phyloP scores from a whole-genome alignment of 2,113 vertebrate genomes.

The Recurvirostra avosetta region DNA sequence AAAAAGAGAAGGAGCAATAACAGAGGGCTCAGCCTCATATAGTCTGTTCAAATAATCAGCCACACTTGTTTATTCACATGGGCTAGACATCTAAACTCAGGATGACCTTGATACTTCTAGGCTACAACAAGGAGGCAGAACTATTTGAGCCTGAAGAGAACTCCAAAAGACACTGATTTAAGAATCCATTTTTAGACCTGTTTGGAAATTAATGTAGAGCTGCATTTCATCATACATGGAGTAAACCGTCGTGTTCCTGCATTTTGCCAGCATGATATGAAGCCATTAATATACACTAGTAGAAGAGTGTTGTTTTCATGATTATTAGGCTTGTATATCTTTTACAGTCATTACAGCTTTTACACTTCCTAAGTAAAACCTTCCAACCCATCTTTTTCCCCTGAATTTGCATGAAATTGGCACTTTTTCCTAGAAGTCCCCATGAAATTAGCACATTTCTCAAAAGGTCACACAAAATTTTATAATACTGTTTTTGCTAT shows the following conservation, averaged over 20 bases:
- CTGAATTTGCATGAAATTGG: conserved; percentile 43
- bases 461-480: conserved; percentile 10
- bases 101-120: neutral
- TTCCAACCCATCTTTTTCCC: neutral
- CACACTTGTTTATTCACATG: neutral
- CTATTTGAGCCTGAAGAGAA: neutral
- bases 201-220: conserved; percentile 23
- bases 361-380: conserved; percentile 2
- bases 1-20: neutral
- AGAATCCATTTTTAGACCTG: neutral
- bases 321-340: conserved; percentile 37
- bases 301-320: conserved; percentile 10
- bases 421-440: neutral
- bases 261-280: conserved; percentile 22
- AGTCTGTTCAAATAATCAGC: neutral
- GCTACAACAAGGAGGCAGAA: neutral
- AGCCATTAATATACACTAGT: neutral
- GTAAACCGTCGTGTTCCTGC: neutral
- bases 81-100: neutral
- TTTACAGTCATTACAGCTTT: conserved; percentile 32
- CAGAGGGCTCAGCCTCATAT: neutral
- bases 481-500: neutral
- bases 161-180: neutral
- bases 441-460: conserved; percentile 17
- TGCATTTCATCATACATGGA: conserved; percentile 10